These are phyloP conservation scores for Podarcis muralis DNA, from an alignment of 2,113 vertebrate genomes.

Conservation along the genomic window DNA sequence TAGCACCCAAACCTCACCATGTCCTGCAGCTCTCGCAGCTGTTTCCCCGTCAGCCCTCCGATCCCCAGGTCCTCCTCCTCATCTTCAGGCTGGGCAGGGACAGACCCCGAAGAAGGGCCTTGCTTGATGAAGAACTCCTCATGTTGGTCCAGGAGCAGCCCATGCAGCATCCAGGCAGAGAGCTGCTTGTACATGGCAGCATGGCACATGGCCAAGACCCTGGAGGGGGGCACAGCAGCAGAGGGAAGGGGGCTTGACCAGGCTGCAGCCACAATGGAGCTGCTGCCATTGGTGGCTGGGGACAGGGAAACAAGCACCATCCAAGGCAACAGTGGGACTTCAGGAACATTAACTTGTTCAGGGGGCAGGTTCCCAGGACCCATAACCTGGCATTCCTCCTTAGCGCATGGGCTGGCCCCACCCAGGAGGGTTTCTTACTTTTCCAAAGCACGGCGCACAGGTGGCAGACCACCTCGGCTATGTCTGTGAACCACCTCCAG, in stretches of 20 bases:
- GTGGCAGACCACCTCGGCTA: constrained; percentile 94
- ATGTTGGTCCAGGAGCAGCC: constrained; percentile 91
- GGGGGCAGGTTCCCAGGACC: neutral
- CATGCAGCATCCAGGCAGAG: constrained; percentile 98
- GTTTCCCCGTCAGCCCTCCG: constrained; percentile 94
- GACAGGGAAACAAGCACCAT: neutral
- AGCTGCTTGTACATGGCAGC: constrained; percentile 99
- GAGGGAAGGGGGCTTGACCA: neutral
- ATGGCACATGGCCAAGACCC: constrained; percentile 94
- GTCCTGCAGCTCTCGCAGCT: constrained; percentile 93
- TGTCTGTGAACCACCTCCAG: constrained; percentile 95
- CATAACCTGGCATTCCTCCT: neutral
- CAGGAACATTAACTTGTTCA: neutral
- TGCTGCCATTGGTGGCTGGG: neutral
- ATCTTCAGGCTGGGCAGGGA: constrained; percentile 86
- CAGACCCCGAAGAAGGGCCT: constrained; percentile 88
- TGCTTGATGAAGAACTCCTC: constrained; percentile 98
- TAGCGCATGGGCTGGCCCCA: neutral
- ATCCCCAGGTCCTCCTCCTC: constrained; percentile 97
- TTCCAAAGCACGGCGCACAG: constrained; percentile 93
- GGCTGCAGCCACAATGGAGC: no score
- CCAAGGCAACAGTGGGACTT: neutral
- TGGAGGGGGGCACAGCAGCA: constrained; percentile 50
- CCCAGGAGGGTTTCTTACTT: constrained; percentile 80
- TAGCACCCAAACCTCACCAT: constrained; percentile 79